These are phyloP conservation scores for Strigamia crassipes DNA, from an alignment of 2,888 invertebrate genomes.

Conservation along the genomic window DNA sequence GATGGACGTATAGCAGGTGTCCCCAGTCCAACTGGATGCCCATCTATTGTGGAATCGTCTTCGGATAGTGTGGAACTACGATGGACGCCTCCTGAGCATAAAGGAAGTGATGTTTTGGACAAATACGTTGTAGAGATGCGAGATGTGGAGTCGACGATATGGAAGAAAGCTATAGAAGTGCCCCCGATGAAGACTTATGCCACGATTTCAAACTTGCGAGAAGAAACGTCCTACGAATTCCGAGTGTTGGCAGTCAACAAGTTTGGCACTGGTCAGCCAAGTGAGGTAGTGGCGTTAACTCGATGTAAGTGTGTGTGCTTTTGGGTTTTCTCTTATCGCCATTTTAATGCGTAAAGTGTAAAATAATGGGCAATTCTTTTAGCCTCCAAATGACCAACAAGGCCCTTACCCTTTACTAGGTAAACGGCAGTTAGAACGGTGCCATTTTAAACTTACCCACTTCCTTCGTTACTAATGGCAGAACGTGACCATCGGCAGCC, in stretches of 20 bases:
- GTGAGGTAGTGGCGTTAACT: slow-evolving; percentile 46
- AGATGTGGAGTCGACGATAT: slow-evolving; percentile 47
- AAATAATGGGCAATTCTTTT: too few relatives aligned
- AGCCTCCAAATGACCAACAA: too few relatives aligned
- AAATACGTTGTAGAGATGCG: slow-evolving; percentile 48
- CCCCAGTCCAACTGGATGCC: slow-evolving; percentile 46
- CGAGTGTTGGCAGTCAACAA: slow-evolving; percentile 48
- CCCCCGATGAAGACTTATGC: slow-evolving; percentile 43
- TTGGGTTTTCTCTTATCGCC: neutral
- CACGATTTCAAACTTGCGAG: slow-evolving; percentile 32
- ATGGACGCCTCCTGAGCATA: slow-evolving; percentile 47
- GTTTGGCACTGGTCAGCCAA: slow-evolving; percentile 46
- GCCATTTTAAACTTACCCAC: too few relatives aligned
- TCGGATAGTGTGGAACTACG: slow-evolving; percentile 44
- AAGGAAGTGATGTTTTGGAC: slow-evolving; percentile 42
- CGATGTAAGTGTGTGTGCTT: slow-evolving; percentile 48
- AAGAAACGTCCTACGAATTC: slow-evolving; percentile 49
- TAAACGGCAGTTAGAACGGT: too few relatives aligned
- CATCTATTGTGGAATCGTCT: slow-evolving; percentile 44
- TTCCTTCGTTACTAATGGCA: too few relatives aligned
- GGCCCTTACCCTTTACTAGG: too few relatives aligned
- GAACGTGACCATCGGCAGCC: too few relatives aligned
- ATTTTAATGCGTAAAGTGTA: too few relatives aligned
- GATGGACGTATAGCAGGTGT: slow-evolving; percentile 22
- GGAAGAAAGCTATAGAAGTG: slow-evolving; percentile 46